Evolutionary conservation across 2,888 invertebrate species (phyloP).

Genomic region (Temnothorax unifasciatus): DNA sequence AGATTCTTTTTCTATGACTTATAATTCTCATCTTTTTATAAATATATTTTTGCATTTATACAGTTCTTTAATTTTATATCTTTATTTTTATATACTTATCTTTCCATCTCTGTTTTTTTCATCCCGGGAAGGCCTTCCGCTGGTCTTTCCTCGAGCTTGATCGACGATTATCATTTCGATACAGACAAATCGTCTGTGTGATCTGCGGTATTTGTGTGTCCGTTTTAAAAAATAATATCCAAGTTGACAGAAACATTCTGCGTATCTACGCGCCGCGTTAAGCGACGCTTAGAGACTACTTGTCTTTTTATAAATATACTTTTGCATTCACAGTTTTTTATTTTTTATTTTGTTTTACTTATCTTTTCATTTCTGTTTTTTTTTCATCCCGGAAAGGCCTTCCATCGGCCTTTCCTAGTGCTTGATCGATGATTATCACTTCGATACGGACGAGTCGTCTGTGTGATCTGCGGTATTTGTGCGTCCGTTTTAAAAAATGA

Average conservation of each 20-base stretch:
- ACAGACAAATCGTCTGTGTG: neutral
- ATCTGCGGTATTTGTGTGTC: neutral
- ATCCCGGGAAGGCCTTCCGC: neutral
- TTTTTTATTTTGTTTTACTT: neutral
- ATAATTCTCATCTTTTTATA: neutral
- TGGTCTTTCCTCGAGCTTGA: neutral
- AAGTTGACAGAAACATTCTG: slow-evolving; percentile 40
- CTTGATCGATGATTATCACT: neutral
- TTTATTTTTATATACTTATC: neutral
- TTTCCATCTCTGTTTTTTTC: neutral
- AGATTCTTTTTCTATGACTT: neutral
- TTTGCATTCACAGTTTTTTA: neutral
- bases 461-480: neutral
- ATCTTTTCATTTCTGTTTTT: neutral
- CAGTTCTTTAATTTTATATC: neutral
- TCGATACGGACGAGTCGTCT: neutral
- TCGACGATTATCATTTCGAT: neutral
- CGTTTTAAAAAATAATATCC: slow-evolving; percentile 22
- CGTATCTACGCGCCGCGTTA: no score
- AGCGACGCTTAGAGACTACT: no score
- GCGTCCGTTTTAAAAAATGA: slow-evolving; percentile 18
- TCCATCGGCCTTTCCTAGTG: neutral
- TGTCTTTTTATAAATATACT: neutral
- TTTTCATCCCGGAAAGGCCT: neutral
- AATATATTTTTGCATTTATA: neutral